Conservation (phyloP, 2,888 invertebrate species). For the Epiblema foenella region DNA sequence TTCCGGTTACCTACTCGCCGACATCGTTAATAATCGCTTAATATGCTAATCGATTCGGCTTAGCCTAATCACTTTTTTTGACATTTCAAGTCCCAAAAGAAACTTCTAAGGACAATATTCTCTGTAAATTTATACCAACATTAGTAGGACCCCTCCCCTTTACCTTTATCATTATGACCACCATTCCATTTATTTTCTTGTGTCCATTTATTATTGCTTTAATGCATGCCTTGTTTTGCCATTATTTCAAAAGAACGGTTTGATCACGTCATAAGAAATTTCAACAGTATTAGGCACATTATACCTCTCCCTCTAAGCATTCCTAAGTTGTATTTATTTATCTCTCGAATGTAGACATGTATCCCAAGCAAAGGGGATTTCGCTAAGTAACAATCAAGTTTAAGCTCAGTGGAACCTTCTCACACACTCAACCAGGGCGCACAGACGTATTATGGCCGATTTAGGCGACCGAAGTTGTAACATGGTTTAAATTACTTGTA, state of each 20-base stretch:
- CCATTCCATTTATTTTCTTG: neutral
- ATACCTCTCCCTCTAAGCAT: conserved; percentile 1
- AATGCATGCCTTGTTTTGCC: neutral
- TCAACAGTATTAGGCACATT: conserved; percentile 19
- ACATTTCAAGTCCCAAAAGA: too few relatives aligned
- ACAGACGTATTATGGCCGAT: too few relatives aligned
- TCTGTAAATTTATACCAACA: too few relatives aligned
- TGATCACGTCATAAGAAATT: neutral
- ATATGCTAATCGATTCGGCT: too few relatives aligned
- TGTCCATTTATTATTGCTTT: neutral
- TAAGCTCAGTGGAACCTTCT: conserved; percentile 9
- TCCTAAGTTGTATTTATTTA: conserved; percentile 10
- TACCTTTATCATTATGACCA: neutral
- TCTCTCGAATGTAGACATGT: neutral
- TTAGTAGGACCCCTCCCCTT: too few relatives aligned
- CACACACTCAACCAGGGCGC: neutral
- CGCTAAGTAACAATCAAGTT: conserved; percentile 10
- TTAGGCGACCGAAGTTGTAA: too few relatives aligned
- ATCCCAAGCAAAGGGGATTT: conserved; percentile 14
- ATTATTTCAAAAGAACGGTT: conserved; percentile 4
- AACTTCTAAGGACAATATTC: too few relatives aligned
- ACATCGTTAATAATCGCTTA: too few relatives aligned
- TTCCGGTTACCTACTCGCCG: too few relatives aligned
- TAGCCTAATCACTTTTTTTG: too few relatives aligned
- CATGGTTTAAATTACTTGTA: too few relatives aligned